A percentile compares a stretch with the other conserved stretches of the same genome.
Evolutionary conservation across 1,140 invertebrate species (phyloP).

Genomic region (Ceratoteleas bidentatus): DNA sequence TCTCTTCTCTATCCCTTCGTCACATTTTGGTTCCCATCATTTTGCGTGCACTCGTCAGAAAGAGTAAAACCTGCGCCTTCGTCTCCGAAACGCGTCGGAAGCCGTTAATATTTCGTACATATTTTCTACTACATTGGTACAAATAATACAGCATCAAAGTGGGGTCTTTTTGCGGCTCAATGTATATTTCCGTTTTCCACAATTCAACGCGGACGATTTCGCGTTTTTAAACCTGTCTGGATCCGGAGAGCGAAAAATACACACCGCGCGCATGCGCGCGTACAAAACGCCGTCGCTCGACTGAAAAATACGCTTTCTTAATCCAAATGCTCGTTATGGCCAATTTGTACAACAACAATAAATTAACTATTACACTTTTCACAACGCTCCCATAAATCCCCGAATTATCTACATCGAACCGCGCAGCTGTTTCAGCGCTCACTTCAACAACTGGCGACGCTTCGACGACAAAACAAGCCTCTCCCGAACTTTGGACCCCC

Average conservation of each 20-base stretch:
- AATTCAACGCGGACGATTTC: slow-evolving; percentile 29
- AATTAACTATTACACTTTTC: slow-evolving; percentile 24
- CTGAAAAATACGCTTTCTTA: slow-evolving; percentile 33
- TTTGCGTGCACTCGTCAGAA: slow-evolving; percentile 62
- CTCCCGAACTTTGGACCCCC: slow-evolving; percentile 18
- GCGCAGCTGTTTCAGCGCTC: slow-evolving; percentile 44
- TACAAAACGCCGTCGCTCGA: not conserved
- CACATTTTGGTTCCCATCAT: slow-evolving; percentile 15
- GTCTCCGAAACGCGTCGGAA: slow-evolving; percentile 45
- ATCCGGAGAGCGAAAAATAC: slow-evolving; percentile 44
- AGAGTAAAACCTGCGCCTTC: slow-evolving; percentile 60
- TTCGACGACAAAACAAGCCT: slow-evolving; percentile 40
- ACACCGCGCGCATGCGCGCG: no score
- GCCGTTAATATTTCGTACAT: slow-evolving; percentile 58
- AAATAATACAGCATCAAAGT: slow-evolving; percentile 64
- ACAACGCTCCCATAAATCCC: slow-evolving; percentile 27
- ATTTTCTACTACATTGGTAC: slow-evolving; percentile 64
- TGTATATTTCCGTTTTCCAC: slow-evolving; percentile 40
- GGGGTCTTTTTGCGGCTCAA: slow-evolving; percentile 55
- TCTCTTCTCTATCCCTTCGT: slow-evolving; percentile 36
- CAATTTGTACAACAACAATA: slow-evolving; percentile 49
- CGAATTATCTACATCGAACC: slow-evolving; percentile 55
- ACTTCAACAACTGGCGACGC: slow-evolving; percentile 28
- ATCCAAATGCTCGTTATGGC: slow-evolving; percentile 25
- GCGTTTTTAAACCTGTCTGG: slow-evolving; percentile 42